Conservation (phyloP, 2,797 vertebrate genomes). For the Rousettus madagascariensis region DNA sequence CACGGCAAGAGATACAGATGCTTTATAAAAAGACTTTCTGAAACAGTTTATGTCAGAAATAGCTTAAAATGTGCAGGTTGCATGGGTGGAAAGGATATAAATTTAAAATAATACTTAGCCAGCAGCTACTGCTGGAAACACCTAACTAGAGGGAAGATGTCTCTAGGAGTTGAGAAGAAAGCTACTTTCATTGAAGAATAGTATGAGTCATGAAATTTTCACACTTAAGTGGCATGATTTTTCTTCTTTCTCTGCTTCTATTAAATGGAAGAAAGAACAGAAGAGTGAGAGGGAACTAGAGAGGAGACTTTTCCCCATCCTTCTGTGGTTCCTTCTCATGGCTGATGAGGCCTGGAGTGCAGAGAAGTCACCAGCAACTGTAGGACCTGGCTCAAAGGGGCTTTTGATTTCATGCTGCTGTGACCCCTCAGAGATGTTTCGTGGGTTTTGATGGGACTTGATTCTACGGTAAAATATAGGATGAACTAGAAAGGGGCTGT, state of each 20-base stretch:
- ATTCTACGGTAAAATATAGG: not conserved
- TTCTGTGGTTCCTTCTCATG: not conserved
- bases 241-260: slow-evolving; percentile 24
- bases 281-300: not conserved
- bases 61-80: slow-evolving; percentile 48
- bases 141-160: slow-evolving; percentile 24
- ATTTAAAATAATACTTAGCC: slow-evolving; percentile 47
- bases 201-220: slow-evolving; percentile 8
- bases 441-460: not conserved
- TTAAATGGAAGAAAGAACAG: not conserved
- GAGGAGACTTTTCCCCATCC: not conserved
- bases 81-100: slow-evolving; percentile 28
- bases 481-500: not conserved
- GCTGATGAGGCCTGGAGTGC: not conserved
- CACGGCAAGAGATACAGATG: slow-evolving; percentile 16
- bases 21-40: slow-evolving; percentile 44
- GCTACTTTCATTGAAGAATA: slow-evolving; percentile 45
- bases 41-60: slow-evolving; percentile 41
- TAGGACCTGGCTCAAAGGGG: not conserved
- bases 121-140: slow-evolving; percentile 30
- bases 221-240: slow-evolving; percentile 26
- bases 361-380: not conserved
- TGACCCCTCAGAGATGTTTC: not conserved
- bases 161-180: slow-evolving; percentile 47
- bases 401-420: not conserved